Evolutionary conservation across 2,113 vertebrate species (phyloP).

Genomic region (Pedetes capensis): DNA sequence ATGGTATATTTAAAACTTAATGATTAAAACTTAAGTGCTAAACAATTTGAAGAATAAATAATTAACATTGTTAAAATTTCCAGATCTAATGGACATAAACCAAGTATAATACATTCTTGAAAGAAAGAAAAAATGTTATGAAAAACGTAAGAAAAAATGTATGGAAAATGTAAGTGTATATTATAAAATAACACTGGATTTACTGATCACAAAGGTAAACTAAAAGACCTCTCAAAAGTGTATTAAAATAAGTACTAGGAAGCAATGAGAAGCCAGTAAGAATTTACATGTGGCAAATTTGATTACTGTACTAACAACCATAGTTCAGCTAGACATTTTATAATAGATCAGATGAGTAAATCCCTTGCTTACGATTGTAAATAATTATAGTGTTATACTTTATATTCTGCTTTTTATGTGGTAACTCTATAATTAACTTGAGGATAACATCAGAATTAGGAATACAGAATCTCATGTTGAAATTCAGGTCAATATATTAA

Average conservation of each 20-base stretch:
- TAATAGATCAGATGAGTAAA: slow-evolving; percentile 10
- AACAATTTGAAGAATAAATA: slow-evolving; percentile 31
- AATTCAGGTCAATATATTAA: slow-evolving; percentile 41
- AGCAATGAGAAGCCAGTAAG: neutral
- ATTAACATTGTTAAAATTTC: slow-evolving; percentile 28
- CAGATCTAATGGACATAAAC: neutral
- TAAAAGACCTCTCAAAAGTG: slow-evolving; percentile 8
- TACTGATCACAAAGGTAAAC: slow-evolving; percentile 14
- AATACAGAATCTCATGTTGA: slow-evolving; percentile 10
- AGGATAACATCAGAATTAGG: slow-evolving; percentile 21
- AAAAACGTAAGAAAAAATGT: no score
- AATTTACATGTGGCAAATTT: neutral
- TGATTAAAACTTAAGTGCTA: neutral
- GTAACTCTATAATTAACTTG: slow-evolving; percentile 41
- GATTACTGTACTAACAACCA: neutral
- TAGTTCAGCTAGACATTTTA: neutral
- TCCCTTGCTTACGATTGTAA: neutral
- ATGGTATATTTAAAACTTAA: neutral
- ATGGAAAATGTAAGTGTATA: neutral
- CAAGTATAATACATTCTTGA: neutral
- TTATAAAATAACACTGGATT: neutral
- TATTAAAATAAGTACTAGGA: slow-evolving; percentile 14
- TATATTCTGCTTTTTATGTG: neutral
- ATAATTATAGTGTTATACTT: neutral
- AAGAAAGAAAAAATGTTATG: no score